Conservation (phyloP, 2,888 invertebrate species). For the Emmelina monodactyla region DNA sequence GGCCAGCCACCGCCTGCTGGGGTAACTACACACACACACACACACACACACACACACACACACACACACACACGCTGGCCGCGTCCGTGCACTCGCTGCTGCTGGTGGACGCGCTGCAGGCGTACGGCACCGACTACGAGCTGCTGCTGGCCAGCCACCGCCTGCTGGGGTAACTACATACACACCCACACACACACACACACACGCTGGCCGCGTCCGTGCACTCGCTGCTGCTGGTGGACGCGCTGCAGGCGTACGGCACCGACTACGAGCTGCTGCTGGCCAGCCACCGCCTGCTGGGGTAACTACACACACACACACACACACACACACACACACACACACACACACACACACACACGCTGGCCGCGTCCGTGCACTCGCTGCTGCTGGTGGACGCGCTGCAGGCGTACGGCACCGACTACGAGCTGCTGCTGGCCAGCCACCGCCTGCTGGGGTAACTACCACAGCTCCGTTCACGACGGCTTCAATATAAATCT, state of each 20-base stretch:
- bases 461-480: too few species aligned
- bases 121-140: slow-evolving; percentile 95
- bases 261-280: slow-evolving; percentile 93
- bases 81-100: slow-evolving; percentile 92
- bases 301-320: too few species aligned
- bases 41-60: too few species aligned
- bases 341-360: too few species aligned
- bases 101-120: slow-evolving; percentile 93
- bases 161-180: slow-evolving; percentile 93
- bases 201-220: slow-evolving; percentile 86
- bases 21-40: too few species aligned
- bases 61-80: too few species aligned
- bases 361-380: slow-evolving; percentile 87
- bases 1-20: slow-evolving; percentile 94
- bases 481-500: too few species aligned
- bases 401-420: slow-evolving; percentile 92
- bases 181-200: too few species aligned
- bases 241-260: slow-evolving; percentile 94
- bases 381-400: slow-evolving; percentile 93
- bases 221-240: slow-evolving; percentile 90
- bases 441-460: slow-evolving; percentile 95
- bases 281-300: slow-evolving; percentile 94
- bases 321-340: too few species aligned
- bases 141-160: slow-evolving; percentile 93
- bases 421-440: slow-evolving; percentile 93